Conservation (phyloP, 2,888 invertebrate species). For the Epinotia nisella region DNA sequence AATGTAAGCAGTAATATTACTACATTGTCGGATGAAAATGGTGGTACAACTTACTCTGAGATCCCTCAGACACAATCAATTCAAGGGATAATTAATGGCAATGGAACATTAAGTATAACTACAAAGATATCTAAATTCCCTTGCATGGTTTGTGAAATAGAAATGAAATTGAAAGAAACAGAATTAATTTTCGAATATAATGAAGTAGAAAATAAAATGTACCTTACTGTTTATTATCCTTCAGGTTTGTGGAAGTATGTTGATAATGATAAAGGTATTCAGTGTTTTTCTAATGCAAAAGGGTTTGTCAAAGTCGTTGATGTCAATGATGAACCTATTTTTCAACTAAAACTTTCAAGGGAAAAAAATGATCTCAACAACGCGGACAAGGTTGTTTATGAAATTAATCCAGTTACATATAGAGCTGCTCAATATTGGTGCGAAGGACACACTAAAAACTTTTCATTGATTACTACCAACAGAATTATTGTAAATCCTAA, state of each 20-base stretch:
- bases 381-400: constrained; percentile 76
- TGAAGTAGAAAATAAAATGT: constrained; percentile 62
- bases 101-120: constrained; percentile 61
- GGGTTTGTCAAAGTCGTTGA: constrained; percentile 78
- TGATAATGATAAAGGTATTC: constrained; percentile 76
- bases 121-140: constrained; percentile 55
- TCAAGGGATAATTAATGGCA: constrained; percentile 66
- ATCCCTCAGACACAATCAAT: constrained; percentile 42
- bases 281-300: constrained; percentile 86
- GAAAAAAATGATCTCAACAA: constrained; percentile 42
- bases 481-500: constrained; percentile 80
- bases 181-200: constrained; percentile 70
- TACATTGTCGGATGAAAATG: not conserved
- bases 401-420: constrained; percentile 78
- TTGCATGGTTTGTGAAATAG: constrained; percentile 75
- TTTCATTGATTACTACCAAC: constrained; percentile 77
- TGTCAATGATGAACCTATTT: constrained; percentile 65
- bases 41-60: not conserved
- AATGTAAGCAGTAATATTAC: not conserved
- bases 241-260: constrained; percentile 82
- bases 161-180: constrained; percentile 62
- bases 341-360: constrained; percentile 49
- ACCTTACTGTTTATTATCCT: constrained; percentile 83
- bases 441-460: constrained; percentile 83
- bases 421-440: constrained; percentile 88